These are phyloP conservation scores for Bombus breviceps DNA, from an alignment of 1,140 invertebrate species.

Conservation along the genomic window DNA sequence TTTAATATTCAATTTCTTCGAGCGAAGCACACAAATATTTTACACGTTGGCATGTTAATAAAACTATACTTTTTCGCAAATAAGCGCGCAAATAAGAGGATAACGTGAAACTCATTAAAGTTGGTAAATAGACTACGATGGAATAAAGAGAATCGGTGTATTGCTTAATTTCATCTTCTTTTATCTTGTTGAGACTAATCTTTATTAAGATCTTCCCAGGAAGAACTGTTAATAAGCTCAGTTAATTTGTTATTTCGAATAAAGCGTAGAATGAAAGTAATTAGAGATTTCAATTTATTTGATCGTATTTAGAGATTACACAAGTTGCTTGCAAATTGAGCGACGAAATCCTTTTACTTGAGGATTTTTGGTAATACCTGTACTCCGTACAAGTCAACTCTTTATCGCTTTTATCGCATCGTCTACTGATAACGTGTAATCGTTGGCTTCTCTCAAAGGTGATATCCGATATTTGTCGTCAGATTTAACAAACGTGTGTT, in stretches of 20 bases:
- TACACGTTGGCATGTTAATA: background rate
- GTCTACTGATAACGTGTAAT: conserved; percentile 66
- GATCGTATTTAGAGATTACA: background rate
- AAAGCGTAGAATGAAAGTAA: background rate
- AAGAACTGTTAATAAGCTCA: background rate
- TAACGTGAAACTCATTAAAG: conserved; percentile 17
- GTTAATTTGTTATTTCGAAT: background rate
- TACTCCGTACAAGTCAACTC: conserved; percentile 37
- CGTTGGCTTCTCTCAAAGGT: conserved; percentile 61
- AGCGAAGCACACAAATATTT: background rate
- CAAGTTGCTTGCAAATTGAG: background rate
- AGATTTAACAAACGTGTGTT: conserved; percentile 53
- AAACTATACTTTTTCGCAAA: background rate
- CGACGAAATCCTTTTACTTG: conserved; percentile 44
- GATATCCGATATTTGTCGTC: conserved; percentile 57
- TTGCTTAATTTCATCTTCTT: background rate
- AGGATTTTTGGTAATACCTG: conserved; percentile 63
- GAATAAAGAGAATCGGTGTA: background rate
- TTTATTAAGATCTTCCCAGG: background rate
- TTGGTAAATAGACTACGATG: conserved; percentile 11
- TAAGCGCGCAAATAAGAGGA: conserved; percentile 2
- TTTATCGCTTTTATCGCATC: conserved; percentile 67
- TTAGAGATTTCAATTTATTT: background rate
- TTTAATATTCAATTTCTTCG: background rate
- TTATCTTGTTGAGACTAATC: background rate